These are phyloP conservation scores for Spondyliosoma cantharus DNA, from an alignment of 2,797 vertebrate species.

Conservation along the genomic window DNA sequence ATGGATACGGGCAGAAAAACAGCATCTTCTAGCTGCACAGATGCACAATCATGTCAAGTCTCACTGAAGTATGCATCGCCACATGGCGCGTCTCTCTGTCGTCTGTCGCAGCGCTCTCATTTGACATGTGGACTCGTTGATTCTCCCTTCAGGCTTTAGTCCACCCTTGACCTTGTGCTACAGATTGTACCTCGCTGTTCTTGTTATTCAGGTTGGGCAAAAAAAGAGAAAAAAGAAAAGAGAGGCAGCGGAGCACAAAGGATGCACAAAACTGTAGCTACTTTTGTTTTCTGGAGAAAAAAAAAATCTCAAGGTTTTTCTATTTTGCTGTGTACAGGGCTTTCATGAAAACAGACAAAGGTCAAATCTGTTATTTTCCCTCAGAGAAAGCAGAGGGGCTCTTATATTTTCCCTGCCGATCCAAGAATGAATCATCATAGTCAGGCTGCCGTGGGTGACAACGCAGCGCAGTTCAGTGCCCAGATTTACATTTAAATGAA, in stretches of 20 bases:
- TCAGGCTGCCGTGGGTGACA: conserved; percentile 71
- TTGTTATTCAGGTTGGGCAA: conserved; percentile 15
- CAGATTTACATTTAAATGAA: conserved; percentile 90
- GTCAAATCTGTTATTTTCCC: conserved; percentile 79
- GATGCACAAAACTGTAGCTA: conserved; percentile 25
- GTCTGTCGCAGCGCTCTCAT: conserved; percentile 2
- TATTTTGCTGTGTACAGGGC: conserved; percentile 51
- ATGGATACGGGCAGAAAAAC: conserved; percentile 27
- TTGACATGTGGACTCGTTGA: conserved; percentile 29
- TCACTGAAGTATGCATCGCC: conserved; percentile 22
- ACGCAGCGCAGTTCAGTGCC: conserved; percentile 72
- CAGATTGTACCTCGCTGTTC: conserved; percentile 24
- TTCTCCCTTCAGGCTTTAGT: conserved; percentile 24
- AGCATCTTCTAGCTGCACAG: conserved; percentile 28
- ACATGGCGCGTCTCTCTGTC: conserved; percentile 28
- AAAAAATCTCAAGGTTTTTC: conserved; percentile 47
- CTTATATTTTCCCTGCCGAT: conserved; percentile 68
- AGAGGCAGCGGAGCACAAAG: conserved; percentile 1
- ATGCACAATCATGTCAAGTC: conserved; percentile 33
- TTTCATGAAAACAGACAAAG: conserved; percentile 72
- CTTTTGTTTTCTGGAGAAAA: conserved; percentile 30
- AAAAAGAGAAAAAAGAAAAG: not conserved
- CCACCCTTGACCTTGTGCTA: conserved; percentile 39
- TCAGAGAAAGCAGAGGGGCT: conserved; percentile 69
- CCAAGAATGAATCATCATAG: conserved; percentile 81